Evolutionary conservation across 1,140 invertebrate species (phyloP).

Genomic region (Cotesia vestalis): DNA sequence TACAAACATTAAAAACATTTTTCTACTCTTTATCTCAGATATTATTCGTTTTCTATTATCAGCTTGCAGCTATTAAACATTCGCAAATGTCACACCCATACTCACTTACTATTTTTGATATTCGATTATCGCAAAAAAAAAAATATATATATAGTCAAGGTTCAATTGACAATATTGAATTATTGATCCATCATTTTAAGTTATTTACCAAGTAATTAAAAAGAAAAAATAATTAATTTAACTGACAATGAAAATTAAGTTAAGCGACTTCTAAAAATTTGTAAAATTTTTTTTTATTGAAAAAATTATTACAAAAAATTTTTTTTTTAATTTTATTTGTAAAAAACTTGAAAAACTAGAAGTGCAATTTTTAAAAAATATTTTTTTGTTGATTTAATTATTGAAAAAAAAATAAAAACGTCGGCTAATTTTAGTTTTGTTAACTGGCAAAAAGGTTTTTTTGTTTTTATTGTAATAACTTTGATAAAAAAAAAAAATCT

Average conservation of each 20-base stretch:
- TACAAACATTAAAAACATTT: not conserved
- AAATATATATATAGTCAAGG: not conserved
- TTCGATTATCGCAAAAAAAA: constrained; percentile 30
- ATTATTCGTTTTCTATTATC: not conserved
- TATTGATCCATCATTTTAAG: not conserved
- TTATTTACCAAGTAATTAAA: not conserved
- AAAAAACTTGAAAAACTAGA: too few species aligned
- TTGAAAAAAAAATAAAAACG: too few species aligned
- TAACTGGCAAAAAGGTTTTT: too few species aligned
- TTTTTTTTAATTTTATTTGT: too few species aligned
- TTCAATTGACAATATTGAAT: not conserved
- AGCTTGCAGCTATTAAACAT: not conserved
- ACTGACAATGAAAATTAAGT: too few species aligned
- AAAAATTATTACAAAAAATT: too few species aligned
- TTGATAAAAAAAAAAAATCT: not conserved
- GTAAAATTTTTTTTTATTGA: too few species aligned
- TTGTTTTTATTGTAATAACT: too few species aligned
- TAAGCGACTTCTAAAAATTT: too few species aligned
- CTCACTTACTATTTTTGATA: constrained; percentile 26
- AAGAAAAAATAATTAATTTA: not conserved
- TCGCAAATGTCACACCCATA: constrained; percentile 25
- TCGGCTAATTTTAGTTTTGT: too few species aligned
- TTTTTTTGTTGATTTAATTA: too few species aligned
- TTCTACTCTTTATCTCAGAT: not conserved
- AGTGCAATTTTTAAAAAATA: too few species aligned